Percentiles rank a stretch among this genome's conserved stretches.
These are phyloP conservation scores for Drosophila bifasciata DNA, from an alignment of 1,140 invertebrate genomes.

Conservation along the genomic window DNA sequence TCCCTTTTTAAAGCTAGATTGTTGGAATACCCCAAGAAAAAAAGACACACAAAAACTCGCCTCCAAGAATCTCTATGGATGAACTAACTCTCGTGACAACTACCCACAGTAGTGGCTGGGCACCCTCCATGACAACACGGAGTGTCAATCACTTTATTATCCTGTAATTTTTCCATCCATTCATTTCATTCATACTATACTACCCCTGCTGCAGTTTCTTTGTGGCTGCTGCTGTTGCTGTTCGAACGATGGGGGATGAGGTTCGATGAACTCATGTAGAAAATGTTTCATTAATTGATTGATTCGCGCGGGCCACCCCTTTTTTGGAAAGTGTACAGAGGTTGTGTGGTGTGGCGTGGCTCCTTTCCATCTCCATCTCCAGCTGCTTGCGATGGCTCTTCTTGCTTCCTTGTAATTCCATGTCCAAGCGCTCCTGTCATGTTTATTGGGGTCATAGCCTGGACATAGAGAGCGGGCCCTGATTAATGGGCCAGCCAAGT, in stretches of 20 bases:
- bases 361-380: not conserved
- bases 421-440: constrained; percentile 47
- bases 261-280: constrained; percentile 75
- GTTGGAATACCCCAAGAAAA: too few species aligned
- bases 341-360: not conserved
- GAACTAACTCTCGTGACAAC: too few species aligned
- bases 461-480: constrained; percentile 28
- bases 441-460: constrained; percentile 71
- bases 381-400: constrained; percentile 24
- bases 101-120: not conserved
- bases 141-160: constrained; percentile 35
- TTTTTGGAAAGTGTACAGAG: constrained; percentile 14
- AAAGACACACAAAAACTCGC: too few species aligned
- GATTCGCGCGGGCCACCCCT: constrained; percentile 50
- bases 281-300: constrained; percentile 80
- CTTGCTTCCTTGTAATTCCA: constrained; percentile 40
- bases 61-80: too few species aligned
- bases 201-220: constrained; percentile 20
- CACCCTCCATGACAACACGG: too few species aligned
- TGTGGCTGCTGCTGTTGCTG: constrained; percentile 41
- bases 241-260: constrained; percentile 39
- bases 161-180: constrained; percentile 53
- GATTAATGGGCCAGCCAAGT: constrained; percentile 57
- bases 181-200: constrained; percentile 40
- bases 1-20: too few species aligned